phyloP scores from a whole-genome alignment of 2,797 vertebrate genomes.

The Gouania willdenowi region DNA sequence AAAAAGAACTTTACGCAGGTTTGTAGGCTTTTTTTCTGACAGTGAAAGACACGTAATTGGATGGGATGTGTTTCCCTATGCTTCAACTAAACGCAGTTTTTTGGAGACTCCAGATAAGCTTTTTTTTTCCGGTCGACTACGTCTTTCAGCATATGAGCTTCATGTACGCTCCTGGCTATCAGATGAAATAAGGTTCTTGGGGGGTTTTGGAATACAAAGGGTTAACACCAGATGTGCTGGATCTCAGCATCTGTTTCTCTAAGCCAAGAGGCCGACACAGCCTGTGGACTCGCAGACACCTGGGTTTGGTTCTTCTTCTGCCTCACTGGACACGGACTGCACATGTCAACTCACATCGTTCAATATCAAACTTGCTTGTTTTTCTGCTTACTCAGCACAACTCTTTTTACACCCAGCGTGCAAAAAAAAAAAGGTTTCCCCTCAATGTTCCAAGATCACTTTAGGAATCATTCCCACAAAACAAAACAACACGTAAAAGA shows the following conservation, averaged over 20 bases:
- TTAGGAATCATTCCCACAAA: constrained; percentile 19
- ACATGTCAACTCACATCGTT: constrained; percentile 9
- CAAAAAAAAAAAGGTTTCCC: constrained; percentile 53
- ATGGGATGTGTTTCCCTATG: constrained; percentile 35
- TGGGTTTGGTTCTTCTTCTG: constrained; percentile 24
- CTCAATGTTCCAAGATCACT: constrained; percentile 32
- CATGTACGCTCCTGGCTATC: constrained; percentile 61
- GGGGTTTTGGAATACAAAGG: constrained; percentile 6
- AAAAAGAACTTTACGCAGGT: constrained; percentile 39
- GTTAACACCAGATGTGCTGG: constrained; percentile 31
- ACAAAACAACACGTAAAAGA: no score
- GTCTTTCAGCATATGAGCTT: constrained; percentile 50
- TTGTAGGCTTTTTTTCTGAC: constrained; percentile 57
- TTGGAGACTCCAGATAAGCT: constrained; percentile 63
- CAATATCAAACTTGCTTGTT: not conserved
- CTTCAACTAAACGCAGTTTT: constrained; percentile 43
- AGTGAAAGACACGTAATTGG: constrained; percentile 55
- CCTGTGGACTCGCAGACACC: no score
- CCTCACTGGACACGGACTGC: constrained; percentile 18
- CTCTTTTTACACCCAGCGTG: constrained; percentile 39
- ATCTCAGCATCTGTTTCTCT: constrained; percentile 42
- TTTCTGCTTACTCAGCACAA: constrained; percentile 46
- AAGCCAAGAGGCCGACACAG: no score
- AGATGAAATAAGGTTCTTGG: constrained; percentile 32
- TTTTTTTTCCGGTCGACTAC: constrained; percentile 58